Base-by-base conservation (phyloP, 1,140 invertebrate species). In the Drosophila aff. region DNA sequence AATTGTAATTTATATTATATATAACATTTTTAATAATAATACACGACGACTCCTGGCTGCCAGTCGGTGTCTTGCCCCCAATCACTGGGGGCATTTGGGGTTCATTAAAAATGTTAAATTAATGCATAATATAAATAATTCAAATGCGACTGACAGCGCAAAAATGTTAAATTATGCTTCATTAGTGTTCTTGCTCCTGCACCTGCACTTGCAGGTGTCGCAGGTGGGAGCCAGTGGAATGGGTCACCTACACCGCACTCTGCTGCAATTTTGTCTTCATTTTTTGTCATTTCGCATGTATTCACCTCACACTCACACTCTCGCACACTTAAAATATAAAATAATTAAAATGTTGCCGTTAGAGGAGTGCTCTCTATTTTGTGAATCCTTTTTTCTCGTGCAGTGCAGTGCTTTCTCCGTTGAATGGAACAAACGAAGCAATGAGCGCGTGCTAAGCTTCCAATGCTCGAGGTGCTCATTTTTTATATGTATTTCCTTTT, bases 131-230 rank as follows among this genome's bases (percentile, higher is more conserved):
- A 81, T 44, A 73, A 81, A 84, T 81, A 81, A 89, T 90, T 84
- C 85, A 81, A 75, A 81, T 81, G 74, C 78, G 68, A 57, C 66
- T 52, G 50, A 52, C 59, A 62, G 65, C 52, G 43, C 60, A 68
- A 82, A 79, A 81, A 84, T 87, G 74, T 84, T 81, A 90, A 89
- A 84, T 89, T 89, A 90, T 89, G 84, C 84, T 90, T 89, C 84
- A 89, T 89, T 89, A 89, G 84, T 89, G 84, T 90, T 77, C 65
- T 66, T 49, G 61, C 50, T 69, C 50, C 71, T 79, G 49, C 66
- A 59, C 65, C 53, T 80, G 69, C 47, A 41, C 73, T 62, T 46
- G 63, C 67, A 44, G 50, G 23, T 52, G 71, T 50, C 61, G 28
- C 72, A 41, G 43, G 31, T 49, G 26, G 26, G 33, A 9, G 43